phyloP scores from a whole-genome alignment of 2,797 vertebrate species.

The Xerus rutilus region DNA sequence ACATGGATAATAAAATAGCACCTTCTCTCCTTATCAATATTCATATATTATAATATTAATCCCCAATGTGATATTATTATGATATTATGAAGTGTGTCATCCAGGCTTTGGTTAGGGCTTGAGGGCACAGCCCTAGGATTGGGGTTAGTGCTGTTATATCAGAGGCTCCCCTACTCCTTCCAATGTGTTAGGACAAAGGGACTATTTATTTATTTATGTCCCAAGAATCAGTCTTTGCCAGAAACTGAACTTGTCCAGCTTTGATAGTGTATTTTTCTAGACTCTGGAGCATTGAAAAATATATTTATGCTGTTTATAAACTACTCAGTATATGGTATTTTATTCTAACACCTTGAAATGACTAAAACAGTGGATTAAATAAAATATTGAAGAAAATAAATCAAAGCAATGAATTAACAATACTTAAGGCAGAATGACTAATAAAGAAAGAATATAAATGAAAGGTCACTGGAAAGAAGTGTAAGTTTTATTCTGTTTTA shows the following conservation, averaged over 20 bases:
- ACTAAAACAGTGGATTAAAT: background rate
- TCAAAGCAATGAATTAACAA: background rate
- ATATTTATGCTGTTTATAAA: no score
- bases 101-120: fast-evolving
- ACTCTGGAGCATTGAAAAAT: background rate
- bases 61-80: fast-evolving
- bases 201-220: background rate
- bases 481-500: background rate
- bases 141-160: no score
- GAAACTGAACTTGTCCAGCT: background rate
- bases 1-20: background rate
- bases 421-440: background rate
- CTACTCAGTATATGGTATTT: background rate
- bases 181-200: fast-evolving
- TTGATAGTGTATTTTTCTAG: background rate
- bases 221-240: background rate
- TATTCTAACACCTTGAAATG: background rate
- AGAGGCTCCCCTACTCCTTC: background rate
- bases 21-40: background rate
- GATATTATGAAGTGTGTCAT: background rate
- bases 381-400: background rate
- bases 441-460: background rate
- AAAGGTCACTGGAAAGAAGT: background rate
- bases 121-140: background rate
- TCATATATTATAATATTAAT: background rate